Conservation (phyloP, 2,797 vertebrate genomes). For the Tiaroga cobitis region DNA sequence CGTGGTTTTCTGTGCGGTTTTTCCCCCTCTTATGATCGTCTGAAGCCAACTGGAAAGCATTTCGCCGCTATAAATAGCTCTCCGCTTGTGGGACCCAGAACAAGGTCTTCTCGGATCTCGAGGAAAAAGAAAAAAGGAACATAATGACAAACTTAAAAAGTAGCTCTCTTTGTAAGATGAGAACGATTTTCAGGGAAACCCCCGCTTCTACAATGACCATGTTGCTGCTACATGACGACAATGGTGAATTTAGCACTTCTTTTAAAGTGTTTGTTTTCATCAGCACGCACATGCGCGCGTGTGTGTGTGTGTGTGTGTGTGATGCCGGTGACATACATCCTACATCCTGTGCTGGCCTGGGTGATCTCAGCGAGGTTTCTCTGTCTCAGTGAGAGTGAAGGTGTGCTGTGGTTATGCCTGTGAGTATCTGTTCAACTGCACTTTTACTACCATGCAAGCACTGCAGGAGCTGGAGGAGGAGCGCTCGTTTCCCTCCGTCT, state of each 20-base stretch:
- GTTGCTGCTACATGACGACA: not conserved
- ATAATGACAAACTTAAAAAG: slow-evolving; percentile 65
- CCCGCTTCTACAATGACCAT: not conserved
- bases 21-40: slow-evolving; percentile 64
- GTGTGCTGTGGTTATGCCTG: slow-evolving; percentile 55
- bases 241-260: not conserved
- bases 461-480: slow-evolving; percentile 34
- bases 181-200: not conserved
- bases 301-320: not conserved
- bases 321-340: slow-evolving; percentile 51
- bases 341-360: slow-evolving; percentile 57
- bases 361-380: slow-evolving; percentile 57
- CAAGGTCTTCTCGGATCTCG: slow-evolving; percentile 68
- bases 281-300: slow-evolving; percentile 34
- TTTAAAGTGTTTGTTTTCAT: slow-evolving; percentile 36
- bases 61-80: slow-evolving; percentile 76
- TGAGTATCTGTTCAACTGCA: slow-evolving; percentile 32
- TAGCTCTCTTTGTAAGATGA: slow-evolving; percentile 70
- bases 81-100: slow-evolving; percentile 73
- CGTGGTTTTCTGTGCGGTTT: slow-evolving; percentile 68
- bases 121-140: slow-evolving; percentile 47
- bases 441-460: slow-evolving; percentile 26
- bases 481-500: slow-evolving; percentile 62
- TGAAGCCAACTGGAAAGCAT: slow-evolving; percentile 76
- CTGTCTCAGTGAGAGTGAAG: slow-evolving; percentile 44